These are phyloP conservation scores for Agrypnus murinus DNA, from an alignment of 2,888 invertebrate species.

Conservation along the genomic window DNA sequence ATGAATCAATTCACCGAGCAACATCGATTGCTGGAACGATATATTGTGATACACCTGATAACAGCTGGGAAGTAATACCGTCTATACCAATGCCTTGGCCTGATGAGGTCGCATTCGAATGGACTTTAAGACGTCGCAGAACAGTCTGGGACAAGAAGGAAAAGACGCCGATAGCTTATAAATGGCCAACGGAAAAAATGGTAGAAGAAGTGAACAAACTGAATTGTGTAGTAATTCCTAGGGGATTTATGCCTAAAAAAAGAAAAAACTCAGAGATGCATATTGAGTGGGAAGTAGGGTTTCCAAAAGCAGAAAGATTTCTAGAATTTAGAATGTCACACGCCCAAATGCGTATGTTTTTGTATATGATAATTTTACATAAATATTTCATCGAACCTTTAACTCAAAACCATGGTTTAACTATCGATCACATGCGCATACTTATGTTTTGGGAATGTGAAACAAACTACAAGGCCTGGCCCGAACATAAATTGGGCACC, in stretches of 20 bases:
- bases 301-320: slow-evolving; percentile 85
- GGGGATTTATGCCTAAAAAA: slow-evolving; percentile 71
- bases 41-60: slow-evolving; percentile 74
- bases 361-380: slow-evolving; percentile 80
- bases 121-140: slow-evolving; percentile 77
- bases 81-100: slow-evolving; percentile 85
- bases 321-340: slow-evolving; percentile 82
- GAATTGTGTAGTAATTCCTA: slow-evolving; percentile 82
- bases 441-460: slow-evolving; percentile 88
- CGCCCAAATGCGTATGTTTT: slow-evolving; percentile 81
- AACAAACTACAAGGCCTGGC: slow-evolving; percentile 79
- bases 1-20: slow-evolving; percentile 73
- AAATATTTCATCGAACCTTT: slow-evolving; percentile 83
- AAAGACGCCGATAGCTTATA: slow-evolving; percentile 72
- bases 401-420: slow-evolving; percentile 78
- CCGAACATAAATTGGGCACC: slow-evolving; percentile 83
- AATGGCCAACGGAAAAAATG: slow-evolving; percentile 83
- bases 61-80: slow-evolving; percentile 80
- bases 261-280: slow-evolving; percentile 72
- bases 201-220: slow-evolving; percentile 76
- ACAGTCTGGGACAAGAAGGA: slow-evolving; percentile 74
- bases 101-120: slow-evolving; percentile 79
- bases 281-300: slow-evolving; percentile 86
- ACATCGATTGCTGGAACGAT: slow-evolving; percentile 80
- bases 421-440: slow-evolving; percentile 82